Conservation (phyloP, 2,888 invertebrate genomes). For the Candidula unifasciata region DNA sequence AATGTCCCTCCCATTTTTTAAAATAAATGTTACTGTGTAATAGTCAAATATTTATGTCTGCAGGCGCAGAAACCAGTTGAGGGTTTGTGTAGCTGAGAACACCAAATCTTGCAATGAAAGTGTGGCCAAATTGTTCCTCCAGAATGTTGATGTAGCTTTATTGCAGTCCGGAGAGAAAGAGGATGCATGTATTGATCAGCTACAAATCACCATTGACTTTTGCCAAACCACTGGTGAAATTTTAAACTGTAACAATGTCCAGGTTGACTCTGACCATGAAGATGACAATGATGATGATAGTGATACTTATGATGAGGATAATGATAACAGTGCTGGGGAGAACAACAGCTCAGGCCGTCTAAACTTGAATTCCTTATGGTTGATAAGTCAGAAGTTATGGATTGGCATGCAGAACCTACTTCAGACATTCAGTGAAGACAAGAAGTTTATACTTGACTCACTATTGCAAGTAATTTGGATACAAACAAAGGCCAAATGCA, state of each 20-base stretch:
- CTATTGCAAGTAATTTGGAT: background rate
- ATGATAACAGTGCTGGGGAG: background rate
- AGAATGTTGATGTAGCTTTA: background rate
- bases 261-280: background rate
- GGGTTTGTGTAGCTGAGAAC: slow-evolving; percentile 30
- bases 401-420: slow-evolving; percentile 9
- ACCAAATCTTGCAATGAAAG: background rate
- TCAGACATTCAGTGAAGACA: background rate
- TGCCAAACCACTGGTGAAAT: slow-evolving; percentile 18
- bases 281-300: background rate
- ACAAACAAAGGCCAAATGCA: slow-evolving; percentile 21
- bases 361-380: slow-evolving; percentile 33
- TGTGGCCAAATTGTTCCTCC: background rate
- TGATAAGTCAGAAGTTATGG: slow-evolving; percentile 8
- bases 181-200: slow-evolving; percentile 34
- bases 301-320: background rate
- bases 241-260: slow-evolving; percentile 11
- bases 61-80: slow-evolving; percentile 33
- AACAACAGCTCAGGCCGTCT: background rate
- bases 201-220: slow-evolving; percentile 24
- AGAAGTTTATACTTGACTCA: background rate
- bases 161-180: slow-evolving; percentile 1
- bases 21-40: no score
- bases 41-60: background rate
- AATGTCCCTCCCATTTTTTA: no score